These are phyloP conservation scores for Premnoplex brunnescens DNA, from an alignment of 2,797 vertebrate genomes.

Conservation along the genomic window DNA sequence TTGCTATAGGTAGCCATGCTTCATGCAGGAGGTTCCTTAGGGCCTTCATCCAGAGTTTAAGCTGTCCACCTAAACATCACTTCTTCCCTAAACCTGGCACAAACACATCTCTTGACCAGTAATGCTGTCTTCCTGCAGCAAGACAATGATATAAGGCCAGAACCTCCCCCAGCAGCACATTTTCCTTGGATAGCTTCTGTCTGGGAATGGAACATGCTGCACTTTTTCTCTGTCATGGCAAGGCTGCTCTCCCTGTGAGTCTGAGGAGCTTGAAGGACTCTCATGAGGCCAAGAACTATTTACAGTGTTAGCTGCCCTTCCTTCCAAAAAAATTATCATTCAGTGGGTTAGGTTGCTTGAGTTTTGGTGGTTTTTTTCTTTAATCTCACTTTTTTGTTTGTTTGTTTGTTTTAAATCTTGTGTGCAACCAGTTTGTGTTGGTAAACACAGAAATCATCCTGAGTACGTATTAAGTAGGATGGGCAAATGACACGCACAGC, in stretches of 20 bases:
- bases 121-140: not conserved
- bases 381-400: not conserved
- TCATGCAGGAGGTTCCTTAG: not conserved
- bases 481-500: not conserved
- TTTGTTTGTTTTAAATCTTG: not conserved
- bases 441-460: not conserved
- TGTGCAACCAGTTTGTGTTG: not conserved
- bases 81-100: not conserved
- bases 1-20: not conserved
- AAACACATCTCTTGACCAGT: not conserved
- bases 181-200: not conserved
- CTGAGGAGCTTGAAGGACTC: not conserved
- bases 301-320: not conserved
- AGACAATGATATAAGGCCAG: not conserved
- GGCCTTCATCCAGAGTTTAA: not conserved
- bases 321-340: not conserved
- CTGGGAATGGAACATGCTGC: accelerated
- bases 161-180: not conserved
- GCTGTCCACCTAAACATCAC: not conserved
- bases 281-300: not conserved
- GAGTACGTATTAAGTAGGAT: not conserved
- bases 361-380: not conserved
- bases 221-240: not conserved
- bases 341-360: not conserved
- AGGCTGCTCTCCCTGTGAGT: not conserved